A percentile compares a stretch with the other conserved stretches of the same genome.
phyloP scores from a whole-genome alignment of 1,140 invertebrate genomes.

The Goniozus legneri region DNA sequence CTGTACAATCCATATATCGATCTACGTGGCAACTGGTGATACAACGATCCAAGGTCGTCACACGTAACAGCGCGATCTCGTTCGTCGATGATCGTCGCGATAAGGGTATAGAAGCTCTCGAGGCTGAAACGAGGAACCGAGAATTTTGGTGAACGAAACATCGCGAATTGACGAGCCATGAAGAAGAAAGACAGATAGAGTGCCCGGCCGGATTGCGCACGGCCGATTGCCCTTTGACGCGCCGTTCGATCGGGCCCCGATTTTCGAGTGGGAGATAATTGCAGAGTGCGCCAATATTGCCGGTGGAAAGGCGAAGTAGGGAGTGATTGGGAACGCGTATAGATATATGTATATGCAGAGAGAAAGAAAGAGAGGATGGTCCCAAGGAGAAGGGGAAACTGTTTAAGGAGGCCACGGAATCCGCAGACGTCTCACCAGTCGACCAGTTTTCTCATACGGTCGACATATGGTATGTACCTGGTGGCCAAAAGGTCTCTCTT shows the following conservation, averaged over 20 bases:
- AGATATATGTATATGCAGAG: conserved; percentile 13
- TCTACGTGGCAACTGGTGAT: too few species aligned
- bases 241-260: conserved; percentile 16
- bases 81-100: too few species aligned
- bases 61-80: too few species aligned
- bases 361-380: too few species aligned
- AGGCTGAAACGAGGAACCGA: too few species aligned
- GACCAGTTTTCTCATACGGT: conserved; percentile 41
- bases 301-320: conserved; percentile 9
- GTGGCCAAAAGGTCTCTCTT: conserved; percentile 19
- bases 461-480: conserved; percentile 37
- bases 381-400: conserved; percentile 23
- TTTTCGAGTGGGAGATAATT: conserved; percentile 24
- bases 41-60: too few species aligned
- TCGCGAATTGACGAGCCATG: too few species aligned
- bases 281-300: conserved; percentile 1
- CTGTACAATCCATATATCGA: too few species aligned
- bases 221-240: conserved; percentile 6
- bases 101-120: too few species aligned
- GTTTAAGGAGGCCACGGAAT: conserved; percentile 36
- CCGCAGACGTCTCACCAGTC: conserved; percentile 32
- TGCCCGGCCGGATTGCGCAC: background rate
- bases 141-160: too few species aligned
- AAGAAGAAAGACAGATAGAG: too few species aligned
- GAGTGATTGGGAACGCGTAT: conserved; percentile 22